A percentile compares a stretch with the other conserved stretches of the same genome.
These are phyloP conservation scores for Corythaeola cristata DNA, from an alignment of 2,113 vertebrate genomes.

Conservation along the genomic window DNA sequence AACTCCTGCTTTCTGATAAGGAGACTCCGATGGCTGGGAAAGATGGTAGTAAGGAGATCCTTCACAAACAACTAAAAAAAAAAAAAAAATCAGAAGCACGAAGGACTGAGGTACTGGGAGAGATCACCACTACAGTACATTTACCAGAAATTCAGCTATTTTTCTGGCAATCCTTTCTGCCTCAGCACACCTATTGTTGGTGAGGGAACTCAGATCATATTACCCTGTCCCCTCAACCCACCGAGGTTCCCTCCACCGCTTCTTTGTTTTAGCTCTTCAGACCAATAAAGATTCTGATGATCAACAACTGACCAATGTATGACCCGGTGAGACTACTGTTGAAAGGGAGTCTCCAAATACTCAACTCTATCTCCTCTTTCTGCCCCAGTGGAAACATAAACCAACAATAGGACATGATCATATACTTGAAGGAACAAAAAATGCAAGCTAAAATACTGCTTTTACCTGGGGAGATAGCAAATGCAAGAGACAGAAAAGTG, in stretches of 20 bases:
- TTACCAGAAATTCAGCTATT: neutral
- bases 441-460: neutral
- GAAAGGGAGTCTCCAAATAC: neutral
- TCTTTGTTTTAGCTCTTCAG: neutral
- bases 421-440: neutral
- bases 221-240: neutral
- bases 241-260: accelerated
- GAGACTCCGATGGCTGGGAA: neutral
- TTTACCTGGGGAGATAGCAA: neutral
- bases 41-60: neutral
- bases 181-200: too few relatives aligned
- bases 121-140: accelerated
- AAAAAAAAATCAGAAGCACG: neutral
- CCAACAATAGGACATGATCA: neutral
- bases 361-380: neutral
- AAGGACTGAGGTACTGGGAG: neutral
- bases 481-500: neutral
- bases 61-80: neutral
- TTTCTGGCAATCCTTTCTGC: neutral
- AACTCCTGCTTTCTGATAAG: neutral
- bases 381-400: neutral
- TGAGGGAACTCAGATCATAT: neutral
- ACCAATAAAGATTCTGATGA: neutral
- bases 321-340: neutral
- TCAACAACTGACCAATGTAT: too few relatives aligned